Percentiles rank a stretch among this genome's conserved stretches.
phyloP scores from a whole-genome alignment of 2,797 vertebrate genomes.

The Percopsis omiscomaycus region DNA sequence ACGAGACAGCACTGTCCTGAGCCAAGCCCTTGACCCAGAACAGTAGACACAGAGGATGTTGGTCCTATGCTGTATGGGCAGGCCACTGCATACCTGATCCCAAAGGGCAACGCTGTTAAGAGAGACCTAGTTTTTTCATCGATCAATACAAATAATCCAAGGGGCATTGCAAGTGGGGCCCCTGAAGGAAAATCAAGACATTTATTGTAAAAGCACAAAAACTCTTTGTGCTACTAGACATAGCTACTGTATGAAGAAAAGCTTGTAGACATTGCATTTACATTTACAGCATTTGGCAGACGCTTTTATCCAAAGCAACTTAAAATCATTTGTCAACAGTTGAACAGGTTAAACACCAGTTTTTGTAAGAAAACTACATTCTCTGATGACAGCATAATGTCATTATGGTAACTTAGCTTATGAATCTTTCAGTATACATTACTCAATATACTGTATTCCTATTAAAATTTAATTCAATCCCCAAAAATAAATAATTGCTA shows the following conservation, averaged over 20 bases:
- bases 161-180: neutral
- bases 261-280: neutral
- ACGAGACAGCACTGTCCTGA: slow-evolving; percentile 67
- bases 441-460: too few relatives aligned
- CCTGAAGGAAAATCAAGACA: neutral
- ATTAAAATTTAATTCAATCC: too few relatives aligned
- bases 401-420: too few relatives aligned
- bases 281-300: too few relatives aligned
- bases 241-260: slow-evolving; percentile 2
- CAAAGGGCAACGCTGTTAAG: slow-evolving; percentile 31
- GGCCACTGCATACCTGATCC: slow-evolving; percentile 32
- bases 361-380: too few relatives aligned
- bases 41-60: slow-evolving; percentile 41
- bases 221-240: neutral
- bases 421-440: too few relatives aligned
- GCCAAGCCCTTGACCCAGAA: slow-evolving; percentile 67
- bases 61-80: slow-evolving; percentile 34
- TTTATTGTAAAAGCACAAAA: neutral
- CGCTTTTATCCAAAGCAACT: too few relatives aligned
- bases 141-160: neutral
- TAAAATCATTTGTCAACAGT: too few relatives aligned
- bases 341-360: too few relatives aligned
- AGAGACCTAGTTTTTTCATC: neutral
- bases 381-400: too few relatives aligned
- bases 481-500: too few relatives aligned